phyloP scores from a whole-genome alignment of 2,797 vertebrate genomes.

The Etheostoma nigrum region DNA sequence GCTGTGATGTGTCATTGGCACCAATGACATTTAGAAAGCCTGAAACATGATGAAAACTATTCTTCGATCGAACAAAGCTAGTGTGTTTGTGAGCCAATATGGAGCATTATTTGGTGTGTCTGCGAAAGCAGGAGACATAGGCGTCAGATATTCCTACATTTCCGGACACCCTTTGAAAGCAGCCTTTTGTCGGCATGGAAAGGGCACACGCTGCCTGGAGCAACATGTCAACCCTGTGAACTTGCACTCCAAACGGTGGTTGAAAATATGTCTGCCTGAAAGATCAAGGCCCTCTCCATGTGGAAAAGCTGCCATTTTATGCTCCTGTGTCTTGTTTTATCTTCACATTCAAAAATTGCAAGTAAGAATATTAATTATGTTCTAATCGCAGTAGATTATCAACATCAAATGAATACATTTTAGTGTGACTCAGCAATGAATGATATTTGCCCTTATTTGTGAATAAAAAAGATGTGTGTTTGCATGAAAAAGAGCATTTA shows the following conservation, averaged over 20 bases:
- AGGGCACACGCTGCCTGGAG: slow-evolving; percentile 56
- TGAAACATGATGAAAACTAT: slow-evolving; percentile 32
- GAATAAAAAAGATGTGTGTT: neutral
- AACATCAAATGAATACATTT: neutral
- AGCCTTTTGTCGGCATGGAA: slow-evolving; percentile 45
- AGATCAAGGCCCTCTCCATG: slow-evolving; percentile 10
- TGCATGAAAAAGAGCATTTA: neutral
- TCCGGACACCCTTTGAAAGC: slow-evolving; percentile 45
- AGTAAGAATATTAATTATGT: neutral
- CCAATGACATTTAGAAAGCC: slow-evolving; percentile 46
- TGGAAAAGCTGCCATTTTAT: slow-evolving; percentile 2
- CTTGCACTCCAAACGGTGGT: slow-evolving; percentile 29
- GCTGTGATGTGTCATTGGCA: slow-evolving; percentile 23
- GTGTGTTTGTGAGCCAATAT: slow-evolving; percentile 18
- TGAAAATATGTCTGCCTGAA: slow-evolving; percentile 39
- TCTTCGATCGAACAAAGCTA: slow-evolving; percentile 3
- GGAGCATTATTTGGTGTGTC: slow-evolving; percentile 9
- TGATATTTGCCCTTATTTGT: neutral
- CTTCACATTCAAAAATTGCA: neutral
- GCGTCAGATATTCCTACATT: slow-evolving; percentile 50
- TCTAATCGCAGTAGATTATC: neutral
- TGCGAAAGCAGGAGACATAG: slow-evolving; percentile 30
- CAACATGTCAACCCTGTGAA: slow-evolving; percentile 48
- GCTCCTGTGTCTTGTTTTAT: neutral
- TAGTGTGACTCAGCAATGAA: neutral